These are phyloP conservation scores for Coluber constrictor DNA, from an alignment of 2,797 vertebrate species.

Conservation along the genomic window DNA sequence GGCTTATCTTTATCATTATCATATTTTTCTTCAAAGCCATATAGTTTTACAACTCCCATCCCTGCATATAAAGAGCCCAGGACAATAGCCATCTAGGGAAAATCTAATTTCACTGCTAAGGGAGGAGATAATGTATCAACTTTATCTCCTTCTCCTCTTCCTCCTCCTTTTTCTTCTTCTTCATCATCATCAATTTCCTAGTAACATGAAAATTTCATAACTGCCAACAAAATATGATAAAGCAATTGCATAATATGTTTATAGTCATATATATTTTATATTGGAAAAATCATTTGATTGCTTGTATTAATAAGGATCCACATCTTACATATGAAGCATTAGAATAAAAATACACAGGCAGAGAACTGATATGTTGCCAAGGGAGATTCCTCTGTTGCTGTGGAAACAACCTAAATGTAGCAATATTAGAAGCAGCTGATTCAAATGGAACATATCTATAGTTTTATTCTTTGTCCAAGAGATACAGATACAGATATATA, in stretches of 20 bases:
- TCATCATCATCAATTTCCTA: background rate
- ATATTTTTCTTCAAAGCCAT: background rate
- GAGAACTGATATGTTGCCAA: slow-evolving; percentile 4
- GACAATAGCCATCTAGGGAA: background rate
- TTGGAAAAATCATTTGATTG: background rate
- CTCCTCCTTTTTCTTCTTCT: background rate
- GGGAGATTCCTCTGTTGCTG: slow-evolving; percentile 2
- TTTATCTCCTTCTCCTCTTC: too few relatives aligned
- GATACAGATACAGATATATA: too few relatives aligned
- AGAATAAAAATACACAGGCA: background rate
- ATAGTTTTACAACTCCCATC: background rate
- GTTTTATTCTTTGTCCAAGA: background rate
- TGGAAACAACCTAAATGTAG: background rate
- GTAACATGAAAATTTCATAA: background rate
- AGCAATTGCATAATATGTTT: background rate
- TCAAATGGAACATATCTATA: background rate
- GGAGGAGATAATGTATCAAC: background rate
- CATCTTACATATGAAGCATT: background rate
- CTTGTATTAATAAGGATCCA: background rate
- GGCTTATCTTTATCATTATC: background rate
- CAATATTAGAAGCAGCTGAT: background rate
- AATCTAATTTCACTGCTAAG: background rate
- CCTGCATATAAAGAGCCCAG: background rate
- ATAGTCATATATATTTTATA: background rate
- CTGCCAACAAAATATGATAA: background rate